These are phyloP conservation scores for Drosophila testacea DNA, from an alignment of 2,888 invertebrate species.

Conservation along the genomic window DNA sequence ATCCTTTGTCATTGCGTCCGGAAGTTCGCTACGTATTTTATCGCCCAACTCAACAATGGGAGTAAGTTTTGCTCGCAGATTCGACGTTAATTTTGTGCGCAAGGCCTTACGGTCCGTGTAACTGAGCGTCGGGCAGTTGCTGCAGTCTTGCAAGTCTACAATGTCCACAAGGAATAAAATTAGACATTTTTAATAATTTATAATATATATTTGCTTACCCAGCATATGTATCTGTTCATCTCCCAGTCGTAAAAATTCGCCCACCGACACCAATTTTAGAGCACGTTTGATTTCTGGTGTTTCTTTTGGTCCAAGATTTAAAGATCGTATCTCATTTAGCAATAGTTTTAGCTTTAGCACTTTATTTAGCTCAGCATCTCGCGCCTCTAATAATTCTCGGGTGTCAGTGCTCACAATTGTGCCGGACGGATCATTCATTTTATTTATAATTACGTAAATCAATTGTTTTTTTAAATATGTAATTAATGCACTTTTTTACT, in stretches of 20 bases:
- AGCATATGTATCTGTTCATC: constrained; percentile 50
- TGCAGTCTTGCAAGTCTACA: constrained; percentile 52
- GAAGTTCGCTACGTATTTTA: constrained; percentile 71
- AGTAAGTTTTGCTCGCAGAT: constrained; percentile 56
- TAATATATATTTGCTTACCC: constrained; percentile 42
- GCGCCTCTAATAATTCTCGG: constrained; percentile 66
- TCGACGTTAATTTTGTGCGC: constrained; percentile 61
- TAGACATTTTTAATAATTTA: background rate
- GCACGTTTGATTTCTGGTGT: constrained; percentile 58
- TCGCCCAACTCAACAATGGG: constrained; percentile 68
- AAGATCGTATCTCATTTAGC: constrained; percentile 62
- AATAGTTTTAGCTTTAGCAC: constrained; percentile 77
- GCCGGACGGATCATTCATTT: constrained; percentile 54
- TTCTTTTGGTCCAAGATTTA: constrained; percentile 43
- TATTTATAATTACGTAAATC: background rate
- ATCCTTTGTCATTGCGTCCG: constrained; percentile 60
- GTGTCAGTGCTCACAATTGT: constrained; percentile 71
- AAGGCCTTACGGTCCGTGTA: constrained; percentile 82
- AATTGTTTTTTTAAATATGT: background rate
- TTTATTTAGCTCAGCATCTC: constrained; percentile 67
- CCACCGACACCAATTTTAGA: constrained; percentile 60
- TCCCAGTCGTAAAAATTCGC: constrained; percentile 58
- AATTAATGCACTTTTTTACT: background rate
- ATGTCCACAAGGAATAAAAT: background rate
- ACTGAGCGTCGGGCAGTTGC: constrained; percentile 45